Percentiles rank a stretch among this genome's conserved stretches.
Evolutionary conservation across 2,113 vertebrate species (phyloP).

Genomic region (Mormoops blainvillei): DNA sequence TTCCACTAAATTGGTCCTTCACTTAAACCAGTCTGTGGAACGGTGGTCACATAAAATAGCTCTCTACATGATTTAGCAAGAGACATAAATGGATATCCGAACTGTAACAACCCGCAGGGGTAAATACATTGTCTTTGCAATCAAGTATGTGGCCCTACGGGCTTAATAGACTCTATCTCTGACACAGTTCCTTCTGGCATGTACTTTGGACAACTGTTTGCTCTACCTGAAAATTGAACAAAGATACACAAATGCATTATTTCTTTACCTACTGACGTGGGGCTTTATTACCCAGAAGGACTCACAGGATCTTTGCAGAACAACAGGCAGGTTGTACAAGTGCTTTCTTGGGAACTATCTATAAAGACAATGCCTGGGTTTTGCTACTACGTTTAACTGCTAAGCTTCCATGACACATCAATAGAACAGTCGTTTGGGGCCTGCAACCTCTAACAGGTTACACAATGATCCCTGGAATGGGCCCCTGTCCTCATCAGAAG

Average conservation of each 20-base stretch:
- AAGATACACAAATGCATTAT: conserved; percentile 67
- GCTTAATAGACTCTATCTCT: conserved; percentile 59
- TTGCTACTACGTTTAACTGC: conserved; percentile 36
- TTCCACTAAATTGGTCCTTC: conserved; percentile 53
- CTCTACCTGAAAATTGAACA: conserved; percentile 78
- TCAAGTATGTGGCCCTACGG: conserved; percentile 60
- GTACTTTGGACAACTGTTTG: conserved; percentile 69
- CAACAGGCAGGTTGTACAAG: neutral
- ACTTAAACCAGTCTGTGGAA: conserved; percentile 68
- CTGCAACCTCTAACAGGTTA: neutral
- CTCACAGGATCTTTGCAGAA: conserved; percentile 54
- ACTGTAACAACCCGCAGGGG: conserved; percentile 70
- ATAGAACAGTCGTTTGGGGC: neutral
- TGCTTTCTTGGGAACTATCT: conserved; percentile 29
- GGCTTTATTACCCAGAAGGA: conserved; percentile 63
- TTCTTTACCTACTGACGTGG: conserved; percentile 63
- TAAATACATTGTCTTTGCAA: conserved; percentile 70
- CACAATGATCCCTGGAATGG: neutral
- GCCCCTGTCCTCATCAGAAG: neutral
- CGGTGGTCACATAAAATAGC: conserved; percentile 70
- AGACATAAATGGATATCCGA: conserved; percentile 73
- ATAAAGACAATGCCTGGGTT: conserved; percentile 39
- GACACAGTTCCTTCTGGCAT: conserved; percentile 64
- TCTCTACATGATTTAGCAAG: conserved; percentile 75
- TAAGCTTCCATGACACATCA: neutral